These are phyloP conservation scores for Callitettix versicolor DNA, from an alignment of 1,140 invertebrate genomes.

Conservation along the genomic window DNA sequence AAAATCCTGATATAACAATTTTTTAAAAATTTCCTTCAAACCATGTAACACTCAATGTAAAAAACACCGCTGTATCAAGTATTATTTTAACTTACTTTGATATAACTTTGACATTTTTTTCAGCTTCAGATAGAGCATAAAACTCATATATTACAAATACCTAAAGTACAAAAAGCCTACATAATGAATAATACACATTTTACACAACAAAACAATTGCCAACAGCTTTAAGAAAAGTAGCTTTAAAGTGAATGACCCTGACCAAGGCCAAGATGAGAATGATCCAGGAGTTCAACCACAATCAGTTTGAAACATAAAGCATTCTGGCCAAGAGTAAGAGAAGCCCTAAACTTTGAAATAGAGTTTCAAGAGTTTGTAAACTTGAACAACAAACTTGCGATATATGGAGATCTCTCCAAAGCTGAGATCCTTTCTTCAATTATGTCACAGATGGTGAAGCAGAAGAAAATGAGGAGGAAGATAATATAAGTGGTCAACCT, in stretches of 20 bases:
- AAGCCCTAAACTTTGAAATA: neutral
- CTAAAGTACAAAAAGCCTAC: no score
- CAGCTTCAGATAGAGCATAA: no score
- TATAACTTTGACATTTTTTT: no score
- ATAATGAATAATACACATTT: no score
- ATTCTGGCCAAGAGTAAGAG: neutral
- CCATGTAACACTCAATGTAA: no score
- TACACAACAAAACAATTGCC: neutral
- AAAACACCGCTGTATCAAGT: no score
- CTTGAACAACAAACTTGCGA: neutral
- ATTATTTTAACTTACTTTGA: no score
- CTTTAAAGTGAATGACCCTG: neutral
- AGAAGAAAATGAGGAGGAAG: neutral
- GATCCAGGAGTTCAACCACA: neutral
- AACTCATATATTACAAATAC: no score
- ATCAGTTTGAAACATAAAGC: neutral
- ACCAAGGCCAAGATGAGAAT: neutral
- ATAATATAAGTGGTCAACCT: neutral
- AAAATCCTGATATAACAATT: no score
- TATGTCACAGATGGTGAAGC: no score
- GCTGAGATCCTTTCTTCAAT: neutral
- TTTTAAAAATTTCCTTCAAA: no score
- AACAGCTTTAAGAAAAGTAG: slow-evolving; percentile 3
- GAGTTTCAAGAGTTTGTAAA: neutral
- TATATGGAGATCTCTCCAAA: neutral